phyloP scores from a whole-genome alignment of 2,113 vertebrate genomes.

The Eretmochelys imbricata region DNA sequence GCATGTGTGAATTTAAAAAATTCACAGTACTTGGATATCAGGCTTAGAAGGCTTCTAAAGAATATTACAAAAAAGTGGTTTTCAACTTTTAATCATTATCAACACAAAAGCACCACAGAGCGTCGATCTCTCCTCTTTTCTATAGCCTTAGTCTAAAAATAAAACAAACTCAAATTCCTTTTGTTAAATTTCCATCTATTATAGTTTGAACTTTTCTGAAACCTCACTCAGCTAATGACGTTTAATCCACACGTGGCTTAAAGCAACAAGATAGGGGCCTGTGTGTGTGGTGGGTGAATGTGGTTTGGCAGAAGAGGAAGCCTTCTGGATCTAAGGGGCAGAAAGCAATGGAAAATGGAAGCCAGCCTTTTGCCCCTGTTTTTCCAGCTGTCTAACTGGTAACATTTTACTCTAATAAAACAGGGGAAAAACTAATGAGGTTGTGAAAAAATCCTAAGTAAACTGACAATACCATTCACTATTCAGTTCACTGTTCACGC shows the following conservation, averaged over 20 bases:
- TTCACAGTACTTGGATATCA: neutral
- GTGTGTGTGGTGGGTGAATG: conserved; percentile 56
- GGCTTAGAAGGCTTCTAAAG: neutral
- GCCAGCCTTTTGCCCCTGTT: conserved; percentile 69
- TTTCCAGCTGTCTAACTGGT: conserved; percentile 77
- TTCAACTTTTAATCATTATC: neutral
- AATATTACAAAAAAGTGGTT: conserved; percentile 3
- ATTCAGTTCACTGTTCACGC: conserved; percentile 34
- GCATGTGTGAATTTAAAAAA: conserved; percentile 5
- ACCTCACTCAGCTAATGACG: conserved; percentile 55
- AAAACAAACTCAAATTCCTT: conserved; percentile 50
- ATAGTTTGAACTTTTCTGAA: conserved; percentile 52
- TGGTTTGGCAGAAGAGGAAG: conserved; percentile 68
- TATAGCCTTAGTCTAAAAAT: neutral
- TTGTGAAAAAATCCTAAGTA: conserved; percentile 61
- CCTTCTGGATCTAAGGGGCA: conserved; percentile 58
- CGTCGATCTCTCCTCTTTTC: conserved; percentile 19
- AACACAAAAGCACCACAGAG: conserved; percentile 19
- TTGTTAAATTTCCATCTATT: conserved; percentile 67
- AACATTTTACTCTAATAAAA: conserved; percentile 71
- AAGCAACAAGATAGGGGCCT: conserved; percentile 55
- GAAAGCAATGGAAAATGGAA: conserved; percentile 74
- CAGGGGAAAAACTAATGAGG: conserved; percentile 61
- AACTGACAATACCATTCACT: conserved; percentile 67
- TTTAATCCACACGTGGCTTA: conserved; percentile 65